Evolutionary conservation across 1,140 invertebrate genomes (phyloP), one percentile per base, ranked within the genome.

Genomic region (Danaus plexippus): DNA sequence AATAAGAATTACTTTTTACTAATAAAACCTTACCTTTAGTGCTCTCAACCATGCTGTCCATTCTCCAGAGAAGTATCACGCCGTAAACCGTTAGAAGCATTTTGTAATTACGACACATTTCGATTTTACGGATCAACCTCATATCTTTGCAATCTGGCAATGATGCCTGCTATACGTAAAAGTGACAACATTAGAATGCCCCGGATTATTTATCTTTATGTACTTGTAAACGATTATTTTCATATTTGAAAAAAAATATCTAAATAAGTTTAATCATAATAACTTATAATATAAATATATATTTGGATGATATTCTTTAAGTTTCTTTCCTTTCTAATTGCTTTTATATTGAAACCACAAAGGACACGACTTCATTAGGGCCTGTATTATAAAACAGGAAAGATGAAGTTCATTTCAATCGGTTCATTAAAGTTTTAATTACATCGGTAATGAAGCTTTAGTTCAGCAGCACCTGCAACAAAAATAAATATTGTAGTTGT

Each of bases 31-130:
- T 80, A 84, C 80, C 80, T 82, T 82, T 84, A 46, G 79, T 82
- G 60, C 77, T 80, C 58, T 80, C 80, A 47, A 84, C 80, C 53
- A 76, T 70, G 55, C 69, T 75, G 67, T 84, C 79, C 50, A 84
- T 74, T 63, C 76, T 77, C 77, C 77, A 81, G 18, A 84, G 74
- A 62, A 84, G 71, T 52, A 85, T 46, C 41, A 72, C 73, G 22
- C 67, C 60, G 66, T 79, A 85, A 18, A 82, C 54, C 44, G 71
- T 77, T 40, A 79, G 70, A 43, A 82, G 67, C 79, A 85, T 85
- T 62, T 85, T 85, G 74, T 67, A 60, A 51, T 64, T 53, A 48
- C 54, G 64, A 51, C 55, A 63, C 50, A 64, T 66, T 59, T 75
- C 64, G 47, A 51, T 61, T 71, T 79, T 77, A 82, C 64, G 79